Percentiles rank a stretch among this genome's conserved stretches.
phyloP scores from a whole-genome alignment of 2,888 invertebrate species.

The Catocala fraxini region DNA sequence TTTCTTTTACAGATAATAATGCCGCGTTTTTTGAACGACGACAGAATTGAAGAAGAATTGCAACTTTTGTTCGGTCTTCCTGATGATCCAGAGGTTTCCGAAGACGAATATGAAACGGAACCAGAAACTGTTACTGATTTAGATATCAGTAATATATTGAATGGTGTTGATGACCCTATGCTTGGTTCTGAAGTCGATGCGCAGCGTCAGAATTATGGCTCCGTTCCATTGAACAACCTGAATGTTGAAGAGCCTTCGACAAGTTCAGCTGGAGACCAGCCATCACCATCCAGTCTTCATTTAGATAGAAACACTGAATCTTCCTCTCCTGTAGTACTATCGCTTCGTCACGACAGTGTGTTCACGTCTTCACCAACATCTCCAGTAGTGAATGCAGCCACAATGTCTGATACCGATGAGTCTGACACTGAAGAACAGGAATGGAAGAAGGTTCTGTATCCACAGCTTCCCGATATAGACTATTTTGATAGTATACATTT shows the following conservation, averaged over 20 bases:
- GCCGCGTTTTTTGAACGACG: conserved; percentile 5
- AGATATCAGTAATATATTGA: conserved; percentile 15
- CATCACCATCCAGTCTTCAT: conserved; percentile 18
- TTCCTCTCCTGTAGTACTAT: conserved; percentile 12
- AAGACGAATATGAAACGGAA: conserved; percentile 19
- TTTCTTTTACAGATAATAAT: conserved; percentile 16
- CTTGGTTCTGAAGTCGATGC: conserved; percentile 7
- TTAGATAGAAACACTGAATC: conserved; percentile 19
- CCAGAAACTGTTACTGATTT: conserved; percentile 12
- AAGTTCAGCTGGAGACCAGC: conserved; percentile 6
- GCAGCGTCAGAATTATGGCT: not conserved
- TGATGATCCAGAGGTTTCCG: conserved; percentile 15
- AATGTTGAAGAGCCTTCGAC: not conserved
- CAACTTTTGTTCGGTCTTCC: conserved; percentile 5
- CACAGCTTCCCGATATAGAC: conserved; percentile 15
- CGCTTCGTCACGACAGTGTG: conserved; percentile 8
- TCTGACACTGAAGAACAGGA: conserved; percentile 18
- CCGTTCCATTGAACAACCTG: conserved; percentile 6
- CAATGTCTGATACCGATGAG: conserved; percentile 24
- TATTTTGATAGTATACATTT: conserved; percentile 18
- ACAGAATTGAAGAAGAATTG: conserved; percentile 6
- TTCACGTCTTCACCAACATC: not conserved
- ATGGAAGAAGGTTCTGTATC: conserved; percentile 20
- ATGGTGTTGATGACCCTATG: conserved; percentile 8
- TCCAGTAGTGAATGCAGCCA: not conserved